Base-by-base conservation (phyloP, 2,113 vertebrate genomes). In the Elephantulus edwardii region DNA sequence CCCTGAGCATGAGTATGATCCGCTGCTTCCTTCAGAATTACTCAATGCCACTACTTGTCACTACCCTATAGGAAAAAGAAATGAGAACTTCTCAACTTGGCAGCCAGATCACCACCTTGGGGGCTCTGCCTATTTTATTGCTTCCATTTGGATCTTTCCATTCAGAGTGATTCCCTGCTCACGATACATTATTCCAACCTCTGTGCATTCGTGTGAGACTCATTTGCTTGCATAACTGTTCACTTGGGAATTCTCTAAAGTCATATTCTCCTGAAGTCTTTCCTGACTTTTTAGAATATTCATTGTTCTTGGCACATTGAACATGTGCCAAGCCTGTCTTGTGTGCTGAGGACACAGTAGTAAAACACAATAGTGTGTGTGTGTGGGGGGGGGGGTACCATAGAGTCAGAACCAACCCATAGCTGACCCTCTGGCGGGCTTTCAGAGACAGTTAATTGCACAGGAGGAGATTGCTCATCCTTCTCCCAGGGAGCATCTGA, bases 131-230 rank as follows among this genome's bases (percentile, higher is more conserved):
- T 68, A 8, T 42, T 71, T 76, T 16, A 30, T 28, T 10, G 20
- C 19, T 19, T 90, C 56, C 9, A 4, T 30, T 19, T 48, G 5
- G 24, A 17, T 52, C 9, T 9, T 8, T 78, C 8, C 5, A 5
- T 5, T 10, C 4, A 2, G 0, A 1, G 1, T 13, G 12, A 8
- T 30, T 20, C 1, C 46, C 40, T 52, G 66, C 13, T 33, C 52
- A 3, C 54, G 8, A 8, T 46, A 22, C 8, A 8, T 52, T 22
- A 8, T 10, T 38, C 38, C 38, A 4, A 42, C 64, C 56, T 48
- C 28, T 8, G 16, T 4, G 12, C 19, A 24, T 84, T 38, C 26
- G 42, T 30, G 6, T 22, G 14, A 33, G 38, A 74, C 64, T 16
- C 6, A 10, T 19, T 88, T 26, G 54, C 42, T 33, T 70, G 28